These are phyloP conservation scores for Caretta caretta DNA, from an alignment of 2,113 vertebrate genomes.

Conservation along the genomic window DNA sequence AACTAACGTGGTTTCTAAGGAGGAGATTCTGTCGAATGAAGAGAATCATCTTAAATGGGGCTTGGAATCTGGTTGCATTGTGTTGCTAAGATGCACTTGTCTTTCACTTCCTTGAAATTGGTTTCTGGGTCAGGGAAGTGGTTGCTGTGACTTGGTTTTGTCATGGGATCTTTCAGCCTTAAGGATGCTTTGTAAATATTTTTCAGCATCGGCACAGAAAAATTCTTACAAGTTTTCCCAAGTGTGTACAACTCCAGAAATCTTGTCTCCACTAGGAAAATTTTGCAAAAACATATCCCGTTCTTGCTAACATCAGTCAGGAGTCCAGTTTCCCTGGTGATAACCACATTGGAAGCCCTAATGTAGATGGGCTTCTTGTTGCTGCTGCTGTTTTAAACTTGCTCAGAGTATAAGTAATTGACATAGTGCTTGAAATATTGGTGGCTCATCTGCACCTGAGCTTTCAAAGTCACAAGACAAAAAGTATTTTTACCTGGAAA, in stretches of 20 bases:
- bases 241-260: neutral
- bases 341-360: neutral
- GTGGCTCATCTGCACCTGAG: neutral
- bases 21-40: neutral
- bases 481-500: neutral
- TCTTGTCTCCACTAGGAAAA: neutral
- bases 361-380: neutral
- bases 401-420: neutral
- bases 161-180: neutral
- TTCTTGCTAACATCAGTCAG: neutral
- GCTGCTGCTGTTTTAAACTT: neutral
- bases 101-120: neutral
- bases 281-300: neutral
- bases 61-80: neutral
- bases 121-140: neutral
- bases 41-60: neutral
- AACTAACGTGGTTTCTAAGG: neutral
- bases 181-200: neutral
- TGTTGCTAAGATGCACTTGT: fast-evolving
- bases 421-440: neutral
- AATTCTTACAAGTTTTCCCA: neutral
- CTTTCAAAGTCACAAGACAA: neutral
- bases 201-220: neutral
- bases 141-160: neutral
- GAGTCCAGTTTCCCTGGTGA: neutral